A percentile compares a stretch with the other conserved stretches of the same genome.
These are phyloP conservation scores for Luffia ferchaultella DNA, from an alignment of 2,888 invertebrate species.

Conservation along the genomic window DNA sequence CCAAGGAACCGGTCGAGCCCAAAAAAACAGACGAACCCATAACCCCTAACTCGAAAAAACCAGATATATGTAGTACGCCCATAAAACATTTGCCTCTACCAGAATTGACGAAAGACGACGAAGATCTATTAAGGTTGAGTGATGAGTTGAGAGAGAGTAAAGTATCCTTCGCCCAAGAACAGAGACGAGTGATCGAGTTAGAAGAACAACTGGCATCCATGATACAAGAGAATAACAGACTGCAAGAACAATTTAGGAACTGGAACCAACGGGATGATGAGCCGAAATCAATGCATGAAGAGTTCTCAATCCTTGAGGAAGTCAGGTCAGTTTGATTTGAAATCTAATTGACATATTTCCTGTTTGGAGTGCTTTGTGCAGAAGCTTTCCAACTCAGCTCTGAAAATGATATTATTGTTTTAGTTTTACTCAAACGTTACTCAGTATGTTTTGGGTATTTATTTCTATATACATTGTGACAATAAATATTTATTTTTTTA, in stretches of 20 bases:
- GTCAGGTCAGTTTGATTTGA: conserved; percentile 72
- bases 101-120: conserved; percentile 59
- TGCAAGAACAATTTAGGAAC: conserved; percentile 74
- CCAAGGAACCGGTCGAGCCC: conserved; percentile 39
- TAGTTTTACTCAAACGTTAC: too few species aligned
- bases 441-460: too few species aligned
- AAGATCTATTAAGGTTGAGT: conserved; percentile 65
- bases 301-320: conserved; percentile 84
- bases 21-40: conserved; percentile 26
- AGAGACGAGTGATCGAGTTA: conserved; percentile 75
- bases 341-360: neutral
- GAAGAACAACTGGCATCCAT: conserved; percentile 79
- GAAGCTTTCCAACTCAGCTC: too few species aligned
- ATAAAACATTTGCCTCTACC: conserved; percentile 45
- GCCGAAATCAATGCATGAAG: conserved; percentile 84
- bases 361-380: too few species aligned
- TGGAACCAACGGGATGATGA: conserved; percentile 74
- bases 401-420: too few species aligned
- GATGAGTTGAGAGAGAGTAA: conserved; percentile 76
- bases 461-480: too few species aligned
- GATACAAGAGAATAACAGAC: conserved; percentile 73
- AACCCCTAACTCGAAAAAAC: conserved; percentile 30
- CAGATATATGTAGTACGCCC: conserved; percentile 38
- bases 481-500: too few species aligned
- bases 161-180: conserved; percentile 74